Evolutionary conservation across 53 echinoderm and acorn worm genomes (phyloP).

Genomic region (Paracentrotus lividus): DNA sequence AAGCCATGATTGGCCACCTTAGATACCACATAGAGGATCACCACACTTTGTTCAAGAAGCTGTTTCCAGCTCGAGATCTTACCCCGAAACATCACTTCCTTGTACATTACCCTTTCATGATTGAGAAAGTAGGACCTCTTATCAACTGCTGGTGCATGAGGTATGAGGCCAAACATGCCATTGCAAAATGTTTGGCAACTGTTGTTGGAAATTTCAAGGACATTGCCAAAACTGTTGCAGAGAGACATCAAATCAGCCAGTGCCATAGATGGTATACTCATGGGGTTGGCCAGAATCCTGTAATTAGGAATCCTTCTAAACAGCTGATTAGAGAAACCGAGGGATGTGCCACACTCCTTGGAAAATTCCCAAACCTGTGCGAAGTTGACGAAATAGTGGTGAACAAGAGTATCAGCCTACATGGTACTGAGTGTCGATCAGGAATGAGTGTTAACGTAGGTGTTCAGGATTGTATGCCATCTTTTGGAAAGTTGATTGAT

Average conservation of each 20-base stretch:
- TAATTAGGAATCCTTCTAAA: neutral
- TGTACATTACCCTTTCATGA: slow-evolving; percentile 70
- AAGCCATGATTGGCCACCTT: slow-evolving; percentile 57
- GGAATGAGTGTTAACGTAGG: slow-evolving; percentile 63
- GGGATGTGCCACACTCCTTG: neutral
- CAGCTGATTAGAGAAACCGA: slow-evolving; percentile 1
- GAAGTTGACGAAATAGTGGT: slow-evolving; percentile 56
- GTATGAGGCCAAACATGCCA: slow-evolving; percentile 67
- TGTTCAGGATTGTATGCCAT: slow-evolving; percentile 17
- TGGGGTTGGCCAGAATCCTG: slow-evolving; percentile 6
- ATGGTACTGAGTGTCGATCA: slow-evolving; percentile 63
- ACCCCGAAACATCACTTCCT: slow-evolving; percentile 76
- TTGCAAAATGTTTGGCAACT: slow-evolving; percentile 52
- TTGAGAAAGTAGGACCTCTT: slow-evolving; percentile 44
- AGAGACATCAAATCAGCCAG: slow-evolving; percentile 61
- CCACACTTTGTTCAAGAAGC: slow-evolving; percentile 54
- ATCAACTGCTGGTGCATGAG: slow-evolving; percentile 69
- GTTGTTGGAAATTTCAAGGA: slow-evolving; percentile 73
- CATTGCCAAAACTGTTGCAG: slow-evolving; percentile 62
- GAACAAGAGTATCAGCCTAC: neutral
- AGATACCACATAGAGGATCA: slow-evolving; percentile 73
- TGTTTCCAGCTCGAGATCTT: slow-evolving; percentile 49
- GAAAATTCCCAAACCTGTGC: slow-evolving; percentile 37
- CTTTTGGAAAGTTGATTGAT: neutral
- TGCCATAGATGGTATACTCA: slow-evolving; percentile 50